Conservation (phyloP, 2,888 invertebrate genomes). For the Gibbula magus region DNA sequence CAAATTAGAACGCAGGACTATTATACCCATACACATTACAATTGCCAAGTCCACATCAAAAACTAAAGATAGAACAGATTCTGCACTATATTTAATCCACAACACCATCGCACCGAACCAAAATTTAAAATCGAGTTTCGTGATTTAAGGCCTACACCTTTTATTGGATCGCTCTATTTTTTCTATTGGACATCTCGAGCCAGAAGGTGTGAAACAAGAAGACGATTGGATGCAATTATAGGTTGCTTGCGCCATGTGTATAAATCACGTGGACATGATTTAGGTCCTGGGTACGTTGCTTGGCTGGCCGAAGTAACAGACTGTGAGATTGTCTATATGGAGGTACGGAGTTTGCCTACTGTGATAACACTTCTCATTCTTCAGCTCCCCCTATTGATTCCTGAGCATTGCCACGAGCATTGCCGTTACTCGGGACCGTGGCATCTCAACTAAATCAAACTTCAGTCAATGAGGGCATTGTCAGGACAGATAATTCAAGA, state of each 20-base stretch:
- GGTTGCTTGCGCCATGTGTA: neutral
- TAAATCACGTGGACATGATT: neutral
- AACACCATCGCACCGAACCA: too few species aligned
- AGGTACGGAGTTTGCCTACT: neutral
- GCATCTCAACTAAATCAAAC: neutral
- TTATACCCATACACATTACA: too few species aligned
- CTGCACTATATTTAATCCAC: too few species aligned
- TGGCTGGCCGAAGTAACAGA: neutral
- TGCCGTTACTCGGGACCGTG: neutral
- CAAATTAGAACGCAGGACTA: too few species aligned
- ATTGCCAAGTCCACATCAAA: too few species aligned
- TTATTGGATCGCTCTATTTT: too few species aligned
- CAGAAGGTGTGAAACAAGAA: constrained; percentile 1
- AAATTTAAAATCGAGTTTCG: too few species aligned
- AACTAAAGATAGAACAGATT: too few species aligned
- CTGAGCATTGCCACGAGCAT: neutral
- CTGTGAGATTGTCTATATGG: constrained; percentile 4
- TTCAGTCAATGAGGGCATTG: neutral
- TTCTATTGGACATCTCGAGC: neutral
- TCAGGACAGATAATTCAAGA: neutral
- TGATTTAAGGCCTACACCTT: too few species aligned
- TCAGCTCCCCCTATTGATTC: neutral
- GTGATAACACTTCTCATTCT: neutral
- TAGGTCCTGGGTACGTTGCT: neutral
- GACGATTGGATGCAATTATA: neutral